These are phyloP conservation scores for Drosophila vallismaia DNA, from an alignment of 2,888 invertebrate species.

Conservation along the genomic window DNA sequence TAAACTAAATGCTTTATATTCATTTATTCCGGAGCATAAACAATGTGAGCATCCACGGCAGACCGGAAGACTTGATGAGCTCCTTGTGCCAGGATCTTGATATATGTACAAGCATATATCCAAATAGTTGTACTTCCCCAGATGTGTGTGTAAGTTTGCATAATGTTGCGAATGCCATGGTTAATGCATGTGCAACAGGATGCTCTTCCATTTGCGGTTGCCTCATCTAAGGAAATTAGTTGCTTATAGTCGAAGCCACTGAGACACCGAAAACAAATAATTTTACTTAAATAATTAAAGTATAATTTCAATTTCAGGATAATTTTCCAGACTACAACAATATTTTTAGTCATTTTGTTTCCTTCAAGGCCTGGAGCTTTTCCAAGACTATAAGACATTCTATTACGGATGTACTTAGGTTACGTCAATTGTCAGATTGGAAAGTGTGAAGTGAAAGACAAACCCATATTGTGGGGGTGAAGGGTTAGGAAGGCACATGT, in stretches of 20 bases:
- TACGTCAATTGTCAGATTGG: background rate
- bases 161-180: slow-evolving; percentile 42
- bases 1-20: slow-evolving; percentile 68
- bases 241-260: slow-evolving; percentile 32
- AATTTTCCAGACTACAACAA: too few relatives aligned
- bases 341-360: too few relatives aligned
- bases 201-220: slow-evolving; percentile 37
- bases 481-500: background rate
- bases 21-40: slow-evolving; percentile 62
- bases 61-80: slow-evolving; percentile 43
- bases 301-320: too few relatives aligned
- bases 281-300: background rate
- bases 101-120: background rate
- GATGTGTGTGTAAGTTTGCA: slow-evolving; percentile 42
- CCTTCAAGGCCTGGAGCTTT: too few relatives aligned
- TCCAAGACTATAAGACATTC: too few relatives aligned
- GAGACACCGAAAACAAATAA: background rate
- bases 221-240: slow-evolving; percentile 36
- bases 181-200: slow-evolving; percentile 46
- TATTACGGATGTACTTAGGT: too few relatives aligned
- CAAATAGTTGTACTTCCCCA: slow-evolving; percentile 1
- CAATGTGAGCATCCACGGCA: slow-evolving; percentile 42
- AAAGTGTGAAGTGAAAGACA: slow-evolving; percentile 16
- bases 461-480: background rate
- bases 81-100: slow-evolving; percentile 22